Evolutionary conservation across 2,888 invertebrate genomes (phyloP).

Genomic region (Lissonota sp.): DNA sequence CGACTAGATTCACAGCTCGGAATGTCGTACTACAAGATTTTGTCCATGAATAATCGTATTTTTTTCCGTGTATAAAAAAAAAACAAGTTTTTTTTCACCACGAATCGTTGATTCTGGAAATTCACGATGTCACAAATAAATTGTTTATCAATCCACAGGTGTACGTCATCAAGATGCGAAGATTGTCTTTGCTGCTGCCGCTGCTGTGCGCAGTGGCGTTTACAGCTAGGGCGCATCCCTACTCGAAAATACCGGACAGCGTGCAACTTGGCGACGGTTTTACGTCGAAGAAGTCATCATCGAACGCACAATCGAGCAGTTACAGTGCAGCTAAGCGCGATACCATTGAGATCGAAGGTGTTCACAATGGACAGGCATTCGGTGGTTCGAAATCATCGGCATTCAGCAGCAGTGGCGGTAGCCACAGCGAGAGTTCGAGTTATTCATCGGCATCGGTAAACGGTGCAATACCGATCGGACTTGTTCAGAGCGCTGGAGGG

Average conservation of each 20-base stretch:
- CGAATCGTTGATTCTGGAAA: too few species aligned
- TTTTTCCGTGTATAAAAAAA: too few species aligned
- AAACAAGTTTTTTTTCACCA: too few species aligned
- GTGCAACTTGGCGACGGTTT: constrained; percentile 50
- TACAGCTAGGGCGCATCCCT: constrained; percentile 67
- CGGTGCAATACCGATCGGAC: constrained; percentile 56
- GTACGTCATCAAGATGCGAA: constrained; percentile 68
- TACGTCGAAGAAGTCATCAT: constrained; percentile 60
- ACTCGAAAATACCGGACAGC: constrained; percentile 67
- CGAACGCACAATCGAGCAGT: constrained; percentile 67
- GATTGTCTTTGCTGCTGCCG: constrained; percentile 66
- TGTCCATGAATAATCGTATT: too few species aligned
- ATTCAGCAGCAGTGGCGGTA: constrained; percentile 62
- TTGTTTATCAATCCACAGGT: constrained; percentile 63
- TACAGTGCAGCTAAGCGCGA: constrained; percentile 65
- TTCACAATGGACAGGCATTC: constrained; percentile 64
- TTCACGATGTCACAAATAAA: too few species aligned
- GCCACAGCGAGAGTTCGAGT: constrained; percentile 62
- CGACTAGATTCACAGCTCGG: too few species aligned
- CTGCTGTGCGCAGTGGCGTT: constrained; percentile 71
- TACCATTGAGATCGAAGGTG: constrained; percentile 61
- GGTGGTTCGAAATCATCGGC: constrained; percentile 61
- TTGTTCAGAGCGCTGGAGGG: constrained; percentile 25
- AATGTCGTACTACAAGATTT: too few species aligned
- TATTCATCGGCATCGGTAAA: constrained; percentile 62